phyloP scores from a whole-genome alignment of 2,797 vertebrate genomes.

The Alfaro cultratus region DNA sequence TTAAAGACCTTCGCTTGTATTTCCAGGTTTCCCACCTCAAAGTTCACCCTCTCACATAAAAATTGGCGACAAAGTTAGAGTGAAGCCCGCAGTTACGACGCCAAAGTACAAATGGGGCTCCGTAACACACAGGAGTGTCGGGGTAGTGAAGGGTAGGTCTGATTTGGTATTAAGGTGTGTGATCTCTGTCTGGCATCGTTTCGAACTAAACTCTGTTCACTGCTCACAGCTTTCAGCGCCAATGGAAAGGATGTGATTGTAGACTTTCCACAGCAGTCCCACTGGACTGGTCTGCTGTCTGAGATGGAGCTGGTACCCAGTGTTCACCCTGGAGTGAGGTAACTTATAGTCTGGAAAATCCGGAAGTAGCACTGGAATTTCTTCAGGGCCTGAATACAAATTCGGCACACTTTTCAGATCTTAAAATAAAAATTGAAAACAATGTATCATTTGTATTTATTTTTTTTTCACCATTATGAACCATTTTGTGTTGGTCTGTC shows the following conservation, averaged over 20 bases:
- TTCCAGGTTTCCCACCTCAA: conserved; percentile 93
- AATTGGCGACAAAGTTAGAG: conserved; percentile 98
- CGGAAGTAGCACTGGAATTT: not conserved
- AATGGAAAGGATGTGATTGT: conserved; percentile 99
- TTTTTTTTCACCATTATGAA: not conserved
- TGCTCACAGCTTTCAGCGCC: conserved; percentile 91
- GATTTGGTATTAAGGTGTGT: not conserved
- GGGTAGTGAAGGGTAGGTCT: conserved; percentile 91
- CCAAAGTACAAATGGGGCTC: conserved; percentile 99
- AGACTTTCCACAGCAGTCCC: conserved; percentile 97
- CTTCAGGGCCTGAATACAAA: not conserved
- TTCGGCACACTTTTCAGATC: too few species aligned
- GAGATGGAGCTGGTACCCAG: conserved; percentile 99
- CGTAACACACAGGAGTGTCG: conserved; percentile 95
- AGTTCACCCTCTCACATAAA: conserved; percentile 98
- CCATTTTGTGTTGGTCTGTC: not conserved
- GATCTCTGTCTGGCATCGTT: not conserved
- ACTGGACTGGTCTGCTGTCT: conserved; percentile 96
- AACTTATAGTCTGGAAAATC: conserved; percentile 13
- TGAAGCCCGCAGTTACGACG: conserved; percentile 92
- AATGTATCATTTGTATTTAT: too few species aligned
- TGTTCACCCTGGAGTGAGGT: conserved; percentile 96
- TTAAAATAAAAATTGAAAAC: too few species aligned
- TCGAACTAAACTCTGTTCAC: not conserved
- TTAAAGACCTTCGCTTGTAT: not conserved